Conservation (phyloP, 2,113 vertebrate species). For the Catagonus wagneri region DNA sequence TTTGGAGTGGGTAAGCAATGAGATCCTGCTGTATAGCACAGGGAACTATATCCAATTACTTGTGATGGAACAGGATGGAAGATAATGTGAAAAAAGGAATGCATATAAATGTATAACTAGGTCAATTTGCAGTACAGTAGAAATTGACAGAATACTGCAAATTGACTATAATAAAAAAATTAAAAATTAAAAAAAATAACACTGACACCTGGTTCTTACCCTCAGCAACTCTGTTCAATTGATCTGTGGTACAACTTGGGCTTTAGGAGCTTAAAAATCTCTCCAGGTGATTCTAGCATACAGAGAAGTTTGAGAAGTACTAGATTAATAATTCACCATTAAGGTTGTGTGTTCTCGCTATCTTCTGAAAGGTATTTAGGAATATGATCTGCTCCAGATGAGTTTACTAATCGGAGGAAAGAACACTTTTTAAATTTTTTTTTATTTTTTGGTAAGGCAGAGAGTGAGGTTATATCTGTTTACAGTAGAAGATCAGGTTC, state of each 20-base stretch:
- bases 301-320: not conserved
- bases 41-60: too few relatives aligned
- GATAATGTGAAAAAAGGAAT: too few relatives aligned
- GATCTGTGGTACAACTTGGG: not conserved
- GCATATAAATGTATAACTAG: too few relatives aligned
- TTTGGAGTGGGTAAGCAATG: too few relatives aligned
- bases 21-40: too few relatives aligned
- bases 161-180: too few relatives aligned
- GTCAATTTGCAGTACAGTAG: too few relatives aligned
- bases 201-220: not conserved
- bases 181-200: not conserved
- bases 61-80: too few relatives aligned
- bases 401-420: not conserved
- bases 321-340: not conserved
- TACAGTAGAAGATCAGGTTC: not conserved
- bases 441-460: not conserved
- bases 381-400: not conserved
- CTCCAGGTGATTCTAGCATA: not conserved
- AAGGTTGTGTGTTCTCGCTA: not conserved
- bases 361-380: not conserved
- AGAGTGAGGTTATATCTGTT: not conserved
- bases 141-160: too few relatives aligned
- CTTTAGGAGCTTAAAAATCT: not conserved
- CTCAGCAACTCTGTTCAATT: not conserved
- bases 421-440: not conserved